These are phyloP conservation scores for Bellardia pandia DNA, from an alignment of 2,888 invertebrate genomes.

Conservation along the genomic window DNA sequence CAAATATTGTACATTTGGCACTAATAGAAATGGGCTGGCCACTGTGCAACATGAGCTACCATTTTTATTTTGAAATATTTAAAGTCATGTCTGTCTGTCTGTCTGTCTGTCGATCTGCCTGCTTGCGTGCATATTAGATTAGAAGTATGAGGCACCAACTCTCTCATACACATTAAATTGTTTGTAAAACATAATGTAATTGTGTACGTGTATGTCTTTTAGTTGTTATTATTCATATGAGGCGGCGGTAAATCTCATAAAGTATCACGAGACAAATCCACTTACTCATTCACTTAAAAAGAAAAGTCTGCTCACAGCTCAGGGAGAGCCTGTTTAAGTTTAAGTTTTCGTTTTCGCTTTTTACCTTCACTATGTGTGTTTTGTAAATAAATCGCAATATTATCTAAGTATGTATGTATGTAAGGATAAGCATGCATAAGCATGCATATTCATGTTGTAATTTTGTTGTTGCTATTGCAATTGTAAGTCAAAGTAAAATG, in stretches of 20 bases:
- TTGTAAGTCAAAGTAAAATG: constrained; percentile 45
- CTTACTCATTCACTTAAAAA: constrained; percentile 63
- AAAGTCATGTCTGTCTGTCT: background rate
- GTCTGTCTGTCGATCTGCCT: background rate
- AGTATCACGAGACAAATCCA: constrained; percentile 66
- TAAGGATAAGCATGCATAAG: too few species aligned
- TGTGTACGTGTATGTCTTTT: background rate
- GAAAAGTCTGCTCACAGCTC: constrained; percentile 3
- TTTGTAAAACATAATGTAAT: constrained; percentile 3
- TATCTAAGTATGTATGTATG: constrained; percentile 1
- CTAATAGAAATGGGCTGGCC: background rate
- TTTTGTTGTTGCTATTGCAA: constrained; percentile 2
- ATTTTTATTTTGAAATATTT: background rate
- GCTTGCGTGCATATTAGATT: background rate
- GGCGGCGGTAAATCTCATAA: constrained; percentile 55
- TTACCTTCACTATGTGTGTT: background rate
- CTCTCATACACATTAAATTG: constrained; percentile 13
- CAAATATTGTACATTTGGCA: too few species aligned
- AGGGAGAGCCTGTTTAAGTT: constrained; percentile 1
- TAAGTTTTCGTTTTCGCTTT: background rate
- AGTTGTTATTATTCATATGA: constrained; percentile 54
- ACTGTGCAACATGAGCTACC: background rate
- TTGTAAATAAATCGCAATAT: constrained; percentile 32
- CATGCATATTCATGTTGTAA: background rate
- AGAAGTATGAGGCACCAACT: background rate